These are phyloP conservation scores for Polydrusus pterygomalis DNA, from an alignment of 2,888 invertebrate species.

Conservation along the genomic window DNA sequence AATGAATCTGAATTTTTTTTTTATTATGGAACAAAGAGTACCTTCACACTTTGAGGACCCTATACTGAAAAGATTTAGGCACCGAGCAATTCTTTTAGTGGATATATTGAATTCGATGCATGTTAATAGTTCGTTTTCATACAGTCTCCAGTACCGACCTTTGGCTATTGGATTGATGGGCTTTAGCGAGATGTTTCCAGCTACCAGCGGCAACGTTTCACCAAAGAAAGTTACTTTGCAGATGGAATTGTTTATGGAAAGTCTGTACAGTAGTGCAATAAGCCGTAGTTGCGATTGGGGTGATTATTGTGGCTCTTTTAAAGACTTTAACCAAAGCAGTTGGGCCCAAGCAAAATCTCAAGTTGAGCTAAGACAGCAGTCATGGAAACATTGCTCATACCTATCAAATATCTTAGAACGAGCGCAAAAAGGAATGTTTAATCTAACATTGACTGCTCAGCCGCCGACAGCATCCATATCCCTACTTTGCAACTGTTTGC, in stretches of 20 bases:
- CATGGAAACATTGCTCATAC: background rate
- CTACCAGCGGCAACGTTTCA: too few relatives aligned
- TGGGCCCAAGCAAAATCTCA: constrained; percentile 11
- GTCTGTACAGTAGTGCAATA: constrained; percentile 14
- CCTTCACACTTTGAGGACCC: background rate
- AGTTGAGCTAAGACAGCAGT: constrained; percentile 1
- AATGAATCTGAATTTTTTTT: constrained; percentile 1
- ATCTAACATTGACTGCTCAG: constrained; percentile 18
- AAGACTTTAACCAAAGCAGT: constrained; percentile 3
- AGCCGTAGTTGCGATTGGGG: constrained; percentile 1
- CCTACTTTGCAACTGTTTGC: constrained; percentile 15
- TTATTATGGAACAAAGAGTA: background rate
- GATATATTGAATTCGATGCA: constrained; percentile 4
- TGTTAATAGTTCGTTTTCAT: background rate
- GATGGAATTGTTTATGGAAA: constrained; percentile 21
- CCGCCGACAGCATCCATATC: constrained; percentile 9
- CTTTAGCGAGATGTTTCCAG: constrained; percentile 11
- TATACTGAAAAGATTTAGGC: background rate
- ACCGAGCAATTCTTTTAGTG: background rate
- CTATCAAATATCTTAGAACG: background rate
- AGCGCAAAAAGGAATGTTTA: constrained; percentile 8
- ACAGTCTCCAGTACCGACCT: background rate
- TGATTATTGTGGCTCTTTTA: background rate
- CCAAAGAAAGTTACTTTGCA: background rate
- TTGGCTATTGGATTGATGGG: constrained; percentile 18